Conservation (phyloP, 2,113 vertebrate genomes). For the Ivindomyrus marchei region DNA sequence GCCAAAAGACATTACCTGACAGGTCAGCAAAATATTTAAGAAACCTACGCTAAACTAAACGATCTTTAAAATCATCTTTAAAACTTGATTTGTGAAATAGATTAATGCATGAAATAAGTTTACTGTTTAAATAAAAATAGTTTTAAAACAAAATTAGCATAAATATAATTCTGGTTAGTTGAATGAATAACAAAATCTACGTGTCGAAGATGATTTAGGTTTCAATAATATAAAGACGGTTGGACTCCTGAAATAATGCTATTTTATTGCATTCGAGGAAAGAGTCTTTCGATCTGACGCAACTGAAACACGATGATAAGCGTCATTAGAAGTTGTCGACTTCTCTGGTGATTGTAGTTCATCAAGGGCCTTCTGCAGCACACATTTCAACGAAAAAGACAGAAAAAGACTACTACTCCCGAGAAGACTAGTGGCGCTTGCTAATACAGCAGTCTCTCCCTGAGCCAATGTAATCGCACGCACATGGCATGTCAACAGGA, state of each 20-base stretch:
- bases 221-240: neutral
- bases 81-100: neutral
- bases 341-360: constrained; percentile 9
- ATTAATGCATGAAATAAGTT: neutral
- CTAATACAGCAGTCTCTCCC: neutral
- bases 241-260: neutral
- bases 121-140: neutral
- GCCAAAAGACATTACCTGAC: neutral
- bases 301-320: neutral
- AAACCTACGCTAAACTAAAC: neutral
- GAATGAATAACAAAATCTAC: neutral
- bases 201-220: neutral
- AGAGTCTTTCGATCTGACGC: constrained; percentile 18
- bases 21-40: neutral
- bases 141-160: neutral
- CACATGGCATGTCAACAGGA: constrained; percentile 44
- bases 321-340: neutral
- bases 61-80: neutral
- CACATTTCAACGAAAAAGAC: neutral
- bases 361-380: neutral
- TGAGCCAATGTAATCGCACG: neutral
- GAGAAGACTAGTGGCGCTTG: neutral
- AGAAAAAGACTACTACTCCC: constrained; percentile 25
- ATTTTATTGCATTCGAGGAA: neutral
- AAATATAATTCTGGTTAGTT: neutral